A percentile compares a stretch with the other conserved stretches of the same genome.
These are phyloP conservation scores for Pelochelys cantorii DNA, from an alignment of 2,797 vertebrate genomes.

Conservation along the genomic window DNA sequence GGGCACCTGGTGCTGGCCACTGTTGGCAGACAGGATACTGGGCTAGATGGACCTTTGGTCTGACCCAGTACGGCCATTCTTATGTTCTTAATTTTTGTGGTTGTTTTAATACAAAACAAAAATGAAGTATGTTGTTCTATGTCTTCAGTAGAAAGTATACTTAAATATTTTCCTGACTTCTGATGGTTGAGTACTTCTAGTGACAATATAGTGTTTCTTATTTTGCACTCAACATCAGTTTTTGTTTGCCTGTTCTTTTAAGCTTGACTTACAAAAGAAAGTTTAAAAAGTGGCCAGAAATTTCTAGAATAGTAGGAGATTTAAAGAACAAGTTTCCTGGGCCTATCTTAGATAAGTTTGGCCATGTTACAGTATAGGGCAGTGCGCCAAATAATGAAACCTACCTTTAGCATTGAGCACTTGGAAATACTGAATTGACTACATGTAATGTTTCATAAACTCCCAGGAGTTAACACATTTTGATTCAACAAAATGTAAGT, in stretches of 20 bases:
- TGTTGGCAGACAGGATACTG: too few relatives aligned
- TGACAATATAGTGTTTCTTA: background rate
- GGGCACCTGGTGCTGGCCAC: too few relatives aligned
- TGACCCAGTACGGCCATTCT: too few relatives aligned
- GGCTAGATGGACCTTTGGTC: too few relatives aligned
- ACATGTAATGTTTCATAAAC: background rate
- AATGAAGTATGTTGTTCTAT: background rate
- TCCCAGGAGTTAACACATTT: fast-evolving
- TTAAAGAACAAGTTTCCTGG: slow-evolving; percentile 11
- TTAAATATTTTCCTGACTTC: background rate
- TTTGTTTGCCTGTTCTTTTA: background rate
- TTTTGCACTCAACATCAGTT: background rate
- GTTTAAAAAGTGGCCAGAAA: background rate
- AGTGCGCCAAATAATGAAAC: slow-evolving; percentile 59
- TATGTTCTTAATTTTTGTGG: too few relatives aligned
- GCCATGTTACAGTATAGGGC: slow-evolving; percentile 46
- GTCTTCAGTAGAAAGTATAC: background rate
- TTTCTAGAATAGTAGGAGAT: background rate
- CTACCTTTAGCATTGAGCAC: background rate
- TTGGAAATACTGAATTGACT: background rate
- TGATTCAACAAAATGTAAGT: background rate
- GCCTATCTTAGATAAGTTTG: background rate
- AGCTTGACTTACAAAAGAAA: background rate
- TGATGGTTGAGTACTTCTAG: background rate
- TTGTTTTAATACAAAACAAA: background rate